A percentile compares a stretch with the other conserved stretches of the same genome.
Conservation (phyloP, 2,113 vertebrate genomes). For the Elachura formosa region DNA sequence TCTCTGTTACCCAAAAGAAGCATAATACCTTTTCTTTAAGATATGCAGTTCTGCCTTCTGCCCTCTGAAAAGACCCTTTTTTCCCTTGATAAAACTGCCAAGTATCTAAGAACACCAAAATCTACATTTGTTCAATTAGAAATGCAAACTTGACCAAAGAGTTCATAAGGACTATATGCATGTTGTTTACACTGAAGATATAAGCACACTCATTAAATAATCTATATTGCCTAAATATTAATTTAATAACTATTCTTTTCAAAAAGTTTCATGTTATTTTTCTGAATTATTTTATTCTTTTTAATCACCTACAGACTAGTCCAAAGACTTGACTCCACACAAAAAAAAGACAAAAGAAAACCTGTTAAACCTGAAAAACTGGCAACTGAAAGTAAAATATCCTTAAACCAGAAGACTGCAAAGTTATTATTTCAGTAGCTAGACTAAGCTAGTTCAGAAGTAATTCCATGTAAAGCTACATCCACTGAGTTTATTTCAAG, state of each 20-base stretch:
- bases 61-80: neutral
- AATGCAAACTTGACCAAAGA: neutral
- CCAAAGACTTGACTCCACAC: neutral
- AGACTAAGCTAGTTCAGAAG: neutral
- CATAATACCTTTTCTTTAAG: neutral
- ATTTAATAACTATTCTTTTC: neutral
- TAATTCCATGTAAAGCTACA: neutral
- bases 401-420: neutral
- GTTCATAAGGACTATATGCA: neutral
- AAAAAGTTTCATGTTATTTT: neutral
- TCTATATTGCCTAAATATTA: neutral
- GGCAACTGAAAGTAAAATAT: neutral
- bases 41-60: neutral
- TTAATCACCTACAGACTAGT: neutral
- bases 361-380: neutral
- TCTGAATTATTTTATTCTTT: neutral
- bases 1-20: neutral
- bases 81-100: neutral
- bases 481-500: neutral
- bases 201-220: neutral
- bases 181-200: neutral
- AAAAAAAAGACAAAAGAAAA: neutral
- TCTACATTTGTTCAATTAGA: neutral
- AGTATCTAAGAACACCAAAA: neutral
- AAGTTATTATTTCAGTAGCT: neutral